A percentile compares a stretch with the other conserved stretches of the same genome.
These are phyloP conservation scores for Semotilus atromaculatus DNA, from an alignment of 2,797 vertebrate species.

Conservation along the genomic window DNA sequence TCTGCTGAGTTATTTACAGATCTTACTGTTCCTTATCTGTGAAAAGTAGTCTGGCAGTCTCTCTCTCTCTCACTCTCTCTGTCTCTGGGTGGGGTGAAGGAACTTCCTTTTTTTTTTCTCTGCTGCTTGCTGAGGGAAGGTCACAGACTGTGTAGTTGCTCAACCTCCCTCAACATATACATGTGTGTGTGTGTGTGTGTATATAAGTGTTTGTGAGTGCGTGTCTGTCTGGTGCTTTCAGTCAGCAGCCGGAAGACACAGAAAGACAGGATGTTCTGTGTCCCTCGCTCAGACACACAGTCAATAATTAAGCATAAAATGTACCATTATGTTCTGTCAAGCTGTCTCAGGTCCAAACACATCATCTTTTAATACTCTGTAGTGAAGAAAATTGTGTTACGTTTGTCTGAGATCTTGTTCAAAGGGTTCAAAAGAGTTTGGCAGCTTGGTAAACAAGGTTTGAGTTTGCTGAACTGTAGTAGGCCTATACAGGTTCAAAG, in stretches of 20 bases:
- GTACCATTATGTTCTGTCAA: constrained; percentile 45
- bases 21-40: constrained; percentile 44
- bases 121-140: constrained; percentile 66
- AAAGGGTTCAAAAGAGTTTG: constrained; percentile 27
- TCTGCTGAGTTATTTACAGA: constrained; percentile 46
- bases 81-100: constrained; percentile 72
- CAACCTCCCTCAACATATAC: constrained; percentile 56
- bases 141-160: constrained; percentile 71
- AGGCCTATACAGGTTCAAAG: constrained; percentile 30
- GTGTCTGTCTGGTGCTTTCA: constrained; percentile 73
- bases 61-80: constrained; percentile 27
- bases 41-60: constrained; percentile 46
- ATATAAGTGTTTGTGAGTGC: constrained; percentile 49
- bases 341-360: constrained; percentile 41
- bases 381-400: background rate
- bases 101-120: constrained; percentile 70
- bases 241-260: constrained; percentile 77
- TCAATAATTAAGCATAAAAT: constrained; percentile 41
- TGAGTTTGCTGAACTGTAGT: constrained; percentile 29
- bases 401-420: background rate
- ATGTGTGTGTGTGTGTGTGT: constrained; percentile 22
- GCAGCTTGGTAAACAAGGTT: constrained; percentile 20
- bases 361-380: constrained; percentile 7
- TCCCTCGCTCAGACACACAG: constrained; percentile 54
- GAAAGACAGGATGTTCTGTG: constrained; percentile 81